phyloP scores from a whole-genome alignment of 2,113 vertebrate genomes.

The Boulengeromyrus knoepffleri region DNA sequence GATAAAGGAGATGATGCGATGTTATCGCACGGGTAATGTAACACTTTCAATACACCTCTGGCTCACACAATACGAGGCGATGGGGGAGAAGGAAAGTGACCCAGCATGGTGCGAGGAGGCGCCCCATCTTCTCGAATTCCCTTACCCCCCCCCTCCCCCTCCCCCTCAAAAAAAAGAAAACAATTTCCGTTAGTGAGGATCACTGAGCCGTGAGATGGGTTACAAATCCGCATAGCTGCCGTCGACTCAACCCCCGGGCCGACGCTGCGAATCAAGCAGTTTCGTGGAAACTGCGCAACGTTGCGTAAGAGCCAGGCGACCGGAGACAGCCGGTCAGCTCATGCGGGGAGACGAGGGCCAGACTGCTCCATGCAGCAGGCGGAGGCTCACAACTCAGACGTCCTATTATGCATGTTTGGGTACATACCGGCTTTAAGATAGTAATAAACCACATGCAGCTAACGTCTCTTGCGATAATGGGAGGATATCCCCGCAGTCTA shows the following conservation, averaged over 20 bases:
- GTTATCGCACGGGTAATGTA: neutral
- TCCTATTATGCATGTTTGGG: neutral
- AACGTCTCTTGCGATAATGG: neutral
- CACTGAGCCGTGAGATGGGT: neutral
- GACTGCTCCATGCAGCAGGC: neutral
- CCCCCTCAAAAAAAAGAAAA: too few relatives aligned
- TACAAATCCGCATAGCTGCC: neutral
- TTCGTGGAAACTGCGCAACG: neutral
- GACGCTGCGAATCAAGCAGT: neutral
- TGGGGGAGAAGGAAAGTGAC: neutral
- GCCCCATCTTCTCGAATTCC: neutral
- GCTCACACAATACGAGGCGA: neutral
- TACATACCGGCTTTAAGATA: neutral
- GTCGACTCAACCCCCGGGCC: neutral
- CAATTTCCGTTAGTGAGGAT: neutral
- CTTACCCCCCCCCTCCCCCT: neutral
- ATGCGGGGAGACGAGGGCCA: neutral
- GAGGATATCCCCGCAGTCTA: neutral
- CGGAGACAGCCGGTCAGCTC: neutral
- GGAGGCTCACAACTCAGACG: neutral
- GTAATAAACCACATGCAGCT: neutral
- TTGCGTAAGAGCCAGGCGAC: neutral
- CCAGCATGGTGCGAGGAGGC: neutral
- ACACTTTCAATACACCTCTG: neutral
- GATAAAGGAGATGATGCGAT: neutral